Conservation (phyloP, 2,113 vertebrate genomes). For the Cyanoderma ruficeps region DNA sequence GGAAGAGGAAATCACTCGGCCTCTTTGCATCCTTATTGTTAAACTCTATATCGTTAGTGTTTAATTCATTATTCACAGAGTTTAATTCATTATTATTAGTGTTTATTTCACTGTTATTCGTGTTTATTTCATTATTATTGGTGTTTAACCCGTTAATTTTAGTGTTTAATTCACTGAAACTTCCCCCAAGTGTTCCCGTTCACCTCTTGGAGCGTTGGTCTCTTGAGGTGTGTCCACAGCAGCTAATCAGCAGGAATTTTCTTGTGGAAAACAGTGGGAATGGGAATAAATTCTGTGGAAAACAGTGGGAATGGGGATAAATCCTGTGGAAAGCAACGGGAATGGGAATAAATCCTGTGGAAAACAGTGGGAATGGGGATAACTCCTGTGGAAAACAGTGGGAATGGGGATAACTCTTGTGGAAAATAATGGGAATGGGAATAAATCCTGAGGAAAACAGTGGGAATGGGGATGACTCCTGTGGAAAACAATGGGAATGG, state of each 20-base stretch:
- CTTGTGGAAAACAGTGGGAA: not conserved
- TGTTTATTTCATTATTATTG: not conserved
- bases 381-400: not conserved
- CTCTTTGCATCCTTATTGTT: not conserved
- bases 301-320: not conserved
- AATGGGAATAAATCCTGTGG: no score
- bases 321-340: accelerated
- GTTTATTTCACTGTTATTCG: not conserved
- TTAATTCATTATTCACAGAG: not conserved
- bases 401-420: not conserved
- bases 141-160: not conserved
- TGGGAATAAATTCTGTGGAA: not conserved
- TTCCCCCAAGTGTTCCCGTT: not conserved
- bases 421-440: not conserved
- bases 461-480: not conserved
- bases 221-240: not conserved
- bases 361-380: not conserved
- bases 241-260: not conserved
- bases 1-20: not conserved
- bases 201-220: not conserved
- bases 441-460: not conserved
- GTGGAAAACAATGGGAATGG: no score
- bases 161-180: not conserved
- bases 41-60: not conserved
- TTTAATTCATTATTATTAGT: no score